Base-by-base conservation (phyloP, 92 coral and sea anemone genomes). In the Siderastrea siderea region DNA sequence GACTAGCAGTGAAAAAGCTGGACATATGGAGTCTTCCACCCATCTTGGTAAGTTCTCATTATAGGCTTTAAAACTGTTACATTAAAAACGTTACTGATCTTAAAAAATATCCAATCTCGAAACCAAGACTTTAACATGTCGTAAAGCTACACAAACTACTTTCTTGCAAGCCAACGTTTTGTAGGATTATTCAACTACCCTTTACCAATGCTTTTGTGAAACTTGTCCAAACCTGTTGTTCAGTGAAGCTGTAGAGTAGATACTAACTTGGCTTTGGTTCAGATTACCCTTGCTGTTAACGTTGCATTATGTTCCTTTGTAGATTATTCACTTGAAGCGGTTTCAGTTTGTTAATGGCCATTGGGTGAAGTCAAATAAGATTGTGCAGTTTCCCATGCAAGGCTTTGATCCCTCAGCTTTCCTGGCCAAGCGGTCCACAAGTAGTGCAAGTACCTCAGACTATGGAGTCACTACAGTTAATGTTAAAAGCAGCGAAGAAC, bases 21-120 rank as follows among this genome's bases (percentile, higher is more conserved):
- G 97, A 97, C 74, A 94, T 97, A 66, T 97, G 99, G 99, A 94
- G 98, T 74, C 81, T 97, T 59, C 99, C 99, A 19, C 99, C 99
- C 5, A 97, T 97, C 59, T 79, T 97, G 92, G 99, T 97, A 61
- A 88, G 95, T 69, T 5, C 43, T 3, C 38, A 14, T 14, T 55
- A 48, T 10, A 7, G 49, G 38, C 38, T 26, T 26, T 0, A 26
- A 26, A 26, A 26, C 38, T 51, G 1, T 4, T 14, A 19, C 75
- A 46, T 3, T 0, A 55, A 12, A 12, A 12, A 46, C 10, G 47
- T 71, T 71, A 38, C 16, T 47, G 38, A 26, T 26, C 38, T 26
- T 26, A 26, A 26, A 26, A 26, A 26, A 26, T 26, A 26, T 26
- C 38, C 38, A 26, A 26, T 26, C 38, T 26, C 38, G 38, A 26